These are phyloP conservation scores for Apeltes quadracus DNA, from an alignment of 2,113 vertebrate species.

Conservation along the genomic window DNA sequence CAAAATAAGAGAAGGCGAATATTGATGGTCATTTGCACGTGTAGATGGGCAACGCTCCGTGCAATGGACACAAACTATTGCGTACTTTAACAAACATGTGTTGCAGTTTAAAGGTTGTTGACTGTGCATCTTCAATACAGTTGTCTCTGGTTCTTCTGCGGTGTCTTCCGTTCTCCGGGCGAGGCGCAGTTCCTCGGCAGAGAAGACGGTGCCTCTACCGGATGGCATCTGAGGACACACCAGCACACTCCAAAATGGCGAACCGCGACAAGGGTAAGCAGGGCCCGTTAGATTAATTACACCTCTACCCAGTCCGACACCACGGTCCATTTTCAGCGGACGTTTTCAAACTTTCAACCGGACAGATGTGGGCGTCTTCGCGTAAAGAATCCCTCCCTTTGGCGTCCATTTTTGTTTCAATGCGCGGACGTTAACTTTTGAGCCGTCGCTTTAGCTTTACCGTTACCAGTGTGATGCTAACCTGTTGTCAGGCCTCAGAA, in stretches of 20 bases:
- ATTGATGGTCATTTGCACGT: background rate
- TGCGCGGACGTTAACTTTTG: background rate
- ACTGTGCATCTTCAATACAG: too few relatives aligned
- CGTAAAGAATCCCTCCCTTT: background rate
- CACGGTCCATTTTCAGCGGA: fast-evolving
- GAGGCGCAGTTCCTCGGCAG: background rate
- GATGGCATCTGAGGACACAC: background rate
- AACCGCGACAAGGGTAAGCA: slow-evolving; percentile 78
- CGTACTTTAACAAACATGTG: too few relatives aligned
- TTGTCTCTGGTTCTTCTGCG: too few relatives aligned
- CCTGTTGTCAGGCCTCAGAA: slow-evolving; percentile 10
- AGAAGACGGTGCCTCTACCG: background rate
- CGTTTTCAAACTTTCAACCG: background rate
- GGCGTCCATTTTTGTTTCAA: background rate
- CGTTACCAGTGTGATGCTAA: slow-evolving; percentile 34
- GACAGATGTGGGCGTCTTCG: background rate
- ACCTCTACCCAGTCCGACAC: background rate
- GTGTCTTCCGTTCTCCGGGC: background rate
- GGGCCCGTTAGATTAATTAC: background rate
- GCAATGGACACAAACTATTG: too few relatives aligned
- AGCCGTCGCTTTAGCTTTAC: slow-evolving; percentile 12
- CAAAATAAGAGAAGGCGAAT: too few relatives aligned
- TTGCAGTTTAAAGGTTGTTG: too few relatives aligned
- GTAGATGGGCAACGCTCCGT: background rate
- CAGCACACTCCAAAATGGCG: slow-evolving; percentile 79